Conservation (phyloP, 1,140 invertebrate species). For the Heliothis subflexa region DNA sequence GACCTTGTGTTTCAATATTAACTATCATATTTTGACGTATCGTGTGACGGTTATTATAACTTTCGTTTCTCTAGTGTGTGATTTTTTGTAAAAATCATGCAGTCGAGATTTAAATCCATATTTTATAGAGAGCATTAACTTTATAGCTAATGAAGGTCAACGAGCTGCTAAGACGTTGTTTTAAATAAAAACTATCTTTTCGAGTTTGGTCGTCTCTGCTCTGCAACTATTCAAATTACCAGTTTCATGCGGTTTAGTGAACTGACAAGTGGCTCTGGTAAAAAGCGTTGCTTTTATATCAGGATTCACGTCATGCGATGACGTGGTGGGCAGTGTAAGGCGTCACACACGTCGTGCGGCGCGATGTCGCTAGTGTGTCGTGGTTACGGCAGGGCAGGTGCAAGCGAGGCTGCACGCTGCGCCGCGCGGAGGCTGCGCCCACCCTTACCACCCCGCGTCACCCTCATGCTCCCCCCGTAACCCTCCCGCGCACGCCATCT, state of each 20-base stretch:
- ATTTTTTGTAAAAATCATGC: not conserved
- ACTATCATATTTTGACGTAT: constrained; percentile 4
- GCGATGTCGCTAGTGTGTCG: constrained; percentile 77
- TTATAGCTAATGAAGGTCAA: not conserved
- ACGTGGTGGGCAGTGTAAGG: constrained; percentile 30
- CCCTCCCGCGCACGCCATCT: constrained; percentile 87
- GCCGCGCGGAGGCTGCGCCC: constrained; percentile 70
- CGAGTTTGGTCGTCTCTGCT: not conserved
- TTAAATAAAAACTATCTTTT: not conserved
- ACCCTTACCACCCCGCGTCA: constrained; percentile 62
- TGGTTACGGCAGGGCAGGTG: constrained; percentile 74
- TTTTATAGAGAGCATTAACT: not conserved
- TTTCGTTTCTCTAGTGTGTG: not conserved
- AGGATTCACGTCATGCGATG: not conserved
- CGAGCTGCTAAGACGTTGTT: not conserved
- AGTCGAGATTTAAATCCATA: not conserved
- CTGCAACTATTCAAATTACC: not conserved
- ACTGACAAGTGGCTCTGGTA: not conserved
- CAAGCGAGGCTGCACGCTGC: constrained; percentile 77
- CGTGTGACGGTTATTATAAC: constrained; percentile 3
- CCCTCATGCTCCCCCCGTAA: constrained; percentile 69
- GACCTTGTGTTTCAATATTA: not conserved
- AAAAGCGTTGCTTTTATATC: constrained; percentile 1
- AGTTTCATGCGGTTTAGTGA: constrained; percentile 14
- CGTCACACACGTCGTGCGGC: constrained; percentile 51